phyloP scores from a whole-genome alignment of 2,888 invertebrate genomes.

The Metellina segmentata region DNA sequence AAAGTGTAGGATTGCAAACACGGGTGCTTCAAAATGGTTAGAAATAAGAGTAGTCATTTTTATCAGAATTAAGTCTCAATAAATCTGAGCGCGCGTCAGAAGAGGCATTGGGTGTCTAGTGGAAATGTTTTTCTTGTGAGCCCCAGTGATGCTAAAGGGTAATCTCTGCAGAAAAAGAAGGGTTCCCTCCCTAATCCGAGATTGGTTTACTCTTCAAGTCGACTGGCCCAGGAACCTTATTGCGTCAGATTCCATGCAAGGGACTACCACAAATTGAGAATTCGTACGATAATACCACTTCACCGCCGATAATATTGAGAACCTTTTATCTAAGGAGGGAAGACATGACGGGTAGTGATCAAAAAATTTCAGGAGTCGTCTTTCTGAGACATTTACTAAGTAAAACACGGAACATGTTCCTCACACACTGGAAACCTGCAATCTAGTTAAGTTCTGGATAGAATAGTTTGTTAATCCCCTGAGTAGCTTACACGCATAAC shows the following conservation, averaged over 20 bases:
- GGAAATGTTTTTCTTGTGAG: conserved; percentile 32
- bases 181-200: conserved; percentile 42
- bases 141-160: conserved; percentile 24
- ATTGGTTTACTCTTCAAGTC: conserved; percentile 56
- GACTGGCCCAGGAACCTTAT: conserved; percentile 38
- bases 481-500: too few relatives aligned
- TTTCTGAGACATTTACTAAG: too few relatives aligned
- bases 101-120: conserved; percentile 10
- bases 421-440: too few relatives aligned
- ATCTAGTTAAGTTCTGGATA: too few relatives aligned
- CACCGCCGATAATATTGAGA: too few relatives aligned
- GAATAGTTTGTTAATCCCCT: too few relatives aligned
- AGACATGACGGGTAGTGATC: too few relatives aligned
- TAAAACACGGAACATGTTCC: too few relatives aligned
- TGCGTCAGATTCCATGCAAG: not conserved
- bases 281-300: too few relatives aligned
- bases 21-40: not conserved
- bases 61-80: conserved; percentile 50
- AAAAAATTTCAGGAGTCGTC: too few relatives aligned
- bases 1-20: not conserved
- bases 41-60: conserved; percentile 26
- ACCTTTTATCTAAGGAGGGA: too few relatives aligned
- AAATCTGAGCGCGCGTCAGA: conserved; percentile 30
- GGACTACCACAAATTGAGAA: not conserved
- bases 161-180: conserved; percentile 49